These are phyloP conservation scores for Julus scanicus DNA, from an alignment of 2,888 invertebrate genomes.

Conservation along the genomic window DNA sequence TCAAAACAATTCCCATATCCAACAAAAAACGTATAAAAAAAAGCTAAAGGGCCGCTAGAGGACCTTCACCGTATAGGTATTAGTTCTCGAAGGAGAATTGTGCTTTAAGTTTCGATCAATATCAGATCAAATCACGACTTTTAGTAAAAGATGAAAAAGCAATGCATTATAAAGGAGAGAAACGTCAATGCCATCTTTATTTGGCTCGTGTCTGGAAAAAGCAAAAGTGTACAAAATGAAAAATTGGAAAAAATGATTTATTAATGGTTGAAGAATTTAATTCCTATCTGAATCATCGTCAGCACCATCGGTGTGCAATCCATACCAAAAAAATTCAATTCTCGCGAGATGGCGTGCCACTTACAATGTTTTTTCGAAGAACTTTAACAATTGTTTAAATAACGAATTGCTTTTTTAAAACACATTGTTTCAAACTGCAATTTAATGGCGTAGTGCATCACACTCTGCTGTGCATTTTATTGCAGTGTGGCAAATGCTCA, in stretches of 20 bases:
- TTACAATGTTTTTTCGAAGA: neutral
- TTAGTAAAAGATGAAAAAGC: slow-evolving; percentile 20
- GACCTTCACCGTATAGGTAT: neutral
- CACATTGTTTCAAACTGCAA: too few relatives aligned
- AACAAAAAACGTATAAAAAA: neutral
- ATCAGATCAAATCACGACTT: slow-evolving; percentile 40
- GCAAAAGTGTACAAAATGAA: slow-evolving; percentile 25
- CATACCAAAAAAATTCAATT: neutral
- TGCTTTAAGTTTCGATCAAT: slow-evolving; percentile 24
- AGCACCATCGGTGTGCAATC: neutral
- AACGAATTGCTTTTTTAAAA: too few relatives aligned
- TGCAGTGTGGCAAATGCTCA: too few relatives aligned
- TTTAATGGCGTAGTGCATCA: too few relatives aligned
- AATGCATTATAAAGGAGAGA: neutral
- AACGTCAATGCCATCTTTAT: slow-evolving; percentile 24
- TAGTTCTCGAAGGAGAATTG: neutral
- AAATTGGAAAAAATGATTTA: slow-evolving; percentile 30
- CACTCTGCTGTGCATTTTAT: too few relatives aligned
- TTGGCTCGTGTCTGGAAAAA: neutral
- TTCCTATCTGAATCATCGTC: neutral
- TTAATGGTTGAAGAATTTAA: slow-evolving; percentile 6
- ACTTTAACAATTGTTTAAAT: neutral
- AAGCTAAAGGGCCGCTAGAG: neutral
- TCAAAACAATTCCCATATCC: slow-evolving; percentile 18
- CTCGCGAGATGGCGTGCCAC: neutral